Percentiles rank a stretch among this genome's conserved stretches.
phyloP scores from a whole-genome alignment of 2,797 vertebrate genomes.

The Scleropages formosus region DNA sequence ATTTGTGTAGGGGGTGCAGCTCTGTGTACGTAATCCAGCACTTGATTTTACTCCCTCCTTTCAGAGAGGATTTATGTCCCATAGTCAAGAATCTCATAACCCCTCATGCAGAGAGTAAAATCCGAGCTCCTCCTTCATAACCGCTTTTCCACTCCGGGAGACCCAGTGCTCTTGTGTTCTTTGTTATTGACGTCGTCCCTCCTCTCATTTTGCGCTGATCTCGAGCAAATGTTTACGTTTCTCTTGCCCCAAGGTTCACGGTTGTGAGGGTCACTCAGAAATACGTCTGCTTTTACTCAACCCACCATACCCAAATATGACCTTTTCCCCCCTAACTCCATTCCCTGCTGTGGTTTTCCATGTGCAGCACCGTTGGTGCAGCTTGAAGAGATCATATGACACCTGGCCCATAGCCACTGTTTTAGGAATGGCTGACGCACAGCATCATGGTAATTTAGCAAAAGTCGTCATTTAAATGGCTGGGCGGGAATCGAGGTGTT shows the following conservation, averaged over 20 bases:
- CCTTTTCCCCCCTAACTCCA: too few species aligned
- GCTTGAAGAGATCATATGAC: neutral
- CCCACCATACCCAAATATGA: too few species aligned
- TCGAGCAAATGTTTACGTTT: too few species aligned
- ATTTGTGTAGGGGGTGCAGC: neutral
- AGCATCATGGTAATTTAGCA: neutral
- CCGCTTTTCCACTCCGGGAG: too few species aligned
- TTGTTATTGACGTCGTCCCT: too few species aligned
- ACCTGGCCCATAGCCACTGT: neutral
- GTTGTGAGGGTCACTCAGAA: too few species aligned
- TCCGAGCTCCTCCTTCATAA: neutral
- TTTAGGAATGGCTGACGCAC: slow-evolving; percentile 5
- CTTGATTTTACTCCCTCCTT: neutral
- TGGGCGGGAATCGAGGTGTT: neutral
- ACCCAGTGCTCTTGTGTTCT: too few species aligned
- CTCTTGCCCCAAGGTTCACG: too few species aligned
- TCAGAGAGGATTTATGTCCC: neutral
- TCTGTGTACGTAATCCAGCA: neutral
- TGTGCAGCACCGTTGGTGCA: too few species aligned
- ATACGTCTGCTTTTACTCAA: too few species aligned
- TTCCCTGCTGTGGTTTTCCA: too few species aligned
- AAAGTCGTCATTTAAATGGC: neutral
- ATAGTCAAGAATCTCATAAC: neutral
- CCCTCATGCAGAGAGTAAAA: neutral
- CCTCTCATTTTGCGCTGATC: too few species aligned